Evolutionary conservation across 2,888 invertebrate genomes (phyloP), one percentile per base, ranked within the genome.

Genomic region (Lamellibrachia satsuma): DNA sequence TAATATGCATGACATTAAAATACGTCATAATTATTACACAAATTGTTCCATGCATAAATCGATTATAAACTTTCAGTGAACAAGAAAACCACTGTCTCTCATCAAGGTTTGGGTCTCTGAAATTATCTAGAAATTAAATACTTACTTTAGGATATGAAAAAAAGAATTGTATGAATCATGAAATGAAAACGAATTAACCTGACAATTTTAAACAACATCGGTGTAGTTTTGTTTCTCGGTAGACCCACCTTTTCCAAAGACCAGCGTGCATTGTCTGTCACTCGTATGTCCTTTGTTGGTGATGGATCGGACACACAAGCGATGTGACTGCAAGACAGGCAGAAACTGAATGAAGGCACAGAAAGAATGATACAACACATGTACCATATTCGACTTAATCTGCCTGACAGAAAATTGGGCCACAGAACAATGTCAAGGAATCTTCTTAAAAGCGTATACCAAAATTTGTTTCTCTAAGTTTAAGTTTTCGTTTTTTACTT

Each of bases 201-300:
- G 39, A 51, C 39, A 90, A 15, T 90, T 90, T 90, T 22, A 90
- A 90, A 15, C 90, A 15, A 90, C 52, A 39, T 22, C 4, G 11
- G 51, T 51, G 52, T 39, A 39, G 52, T 91, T 51, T 39, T 52
- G 52, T 91, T 91, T 15, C 92, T n/a, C 3, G 22, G 52, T 90
- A 52, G 52, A 75, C 93, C 90, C 94, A 97, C 97, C 97, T 96
- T 99, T 98, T 93, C 99, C 99, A 95, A 99, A 98, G 93, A 99
- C 98, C 98, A 99, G 98, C 92, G 99, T 99, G 97, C 99, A 99
- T 91, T 99, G 99, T 52, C 99, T 99, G 96, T 99, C 99, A 92
- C 98, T 97, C 7, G 99, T 99, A 94, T 99, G 99, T 94, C 99
- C 98, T 93, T 98, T 97, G 92, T 98, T 98, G 75, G 99, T 99